A percentile compares a stretch with the other conserved stretches of the same genome.
These are phyloP conservation scores for Lasioglossum vierecki DNA, from an alignment of 2,888 invertebrate species.

Conservation along the genomic window DNA sequence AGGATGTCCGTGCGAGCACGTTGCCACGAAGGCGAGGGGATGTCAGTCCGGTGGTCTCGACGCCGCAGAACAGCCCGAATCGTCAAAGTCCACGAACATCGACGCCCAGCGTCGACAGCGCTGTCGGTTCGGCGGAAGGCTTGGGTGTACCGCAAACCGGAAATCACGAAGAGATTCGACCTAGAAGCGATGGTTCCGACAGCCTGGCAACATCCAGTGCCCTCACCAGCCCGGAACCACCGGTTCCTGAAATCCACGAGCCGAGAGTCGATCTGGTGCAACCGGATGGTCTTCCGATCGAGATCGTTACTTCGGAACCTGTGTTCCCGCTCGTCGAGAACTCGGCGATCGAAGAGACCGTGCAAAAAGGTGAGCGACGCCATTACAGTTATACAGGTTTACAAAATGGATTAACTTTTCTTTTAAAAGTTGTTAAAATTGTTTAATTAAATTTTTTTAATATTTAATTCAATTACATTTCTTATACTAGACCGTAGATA, in stretches of 20 bases:
- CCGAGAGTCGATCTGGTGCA: constrained; percentile 82
- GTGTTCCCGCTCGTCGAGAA: constrained; percentile 81
- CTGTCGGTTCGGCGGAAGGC: constrained; percentile 87
- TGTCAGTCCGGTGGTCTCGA: constrained; percentile 76
- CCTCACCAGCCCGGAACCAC: constrained; percentile 85
- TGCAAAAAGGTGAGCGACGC: constrained; percentile 84
- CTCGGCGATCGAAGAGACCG: constrained; percentile 85
- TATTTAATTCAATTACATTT: too few species aligned
- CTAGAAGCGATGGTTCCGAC: constrained; percentile 84
- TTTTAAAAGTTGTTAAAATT: too few species aligned
- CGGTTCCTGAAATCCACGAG: constrained; percentile 84
- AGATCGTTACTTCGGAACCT: constrained; percentile 57
- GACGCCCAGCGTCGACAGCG: constrained; percentile 87
- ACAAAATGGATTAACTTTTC: too few species aligned
- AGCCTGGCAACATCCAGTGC: constrained; percentile 85
- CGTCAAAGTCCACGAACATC: constrained; percentile 82
- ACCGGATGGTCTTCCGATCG: constrained; percentile 65
- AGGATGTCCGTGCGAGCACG: constrained; percentile 80
- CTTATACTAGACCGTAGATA: too few species aligned
- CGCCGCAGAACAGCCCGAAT: constrained; percentile 81
- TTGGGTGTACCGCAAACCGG: constrained; percentile 76
- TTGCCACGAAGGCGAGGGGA: constrained; percentile 83
- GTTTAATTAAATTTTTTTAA: too few species aligned
- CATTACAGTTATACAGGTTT: neutral
- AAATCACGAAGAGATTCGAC: constrained; percentile 74